These are phyloP conservation scores for Crocodylus rhombifer DNA, from an alignment of 2,797 vertebrate genomes.

Conservation along the genomic window DNA sequence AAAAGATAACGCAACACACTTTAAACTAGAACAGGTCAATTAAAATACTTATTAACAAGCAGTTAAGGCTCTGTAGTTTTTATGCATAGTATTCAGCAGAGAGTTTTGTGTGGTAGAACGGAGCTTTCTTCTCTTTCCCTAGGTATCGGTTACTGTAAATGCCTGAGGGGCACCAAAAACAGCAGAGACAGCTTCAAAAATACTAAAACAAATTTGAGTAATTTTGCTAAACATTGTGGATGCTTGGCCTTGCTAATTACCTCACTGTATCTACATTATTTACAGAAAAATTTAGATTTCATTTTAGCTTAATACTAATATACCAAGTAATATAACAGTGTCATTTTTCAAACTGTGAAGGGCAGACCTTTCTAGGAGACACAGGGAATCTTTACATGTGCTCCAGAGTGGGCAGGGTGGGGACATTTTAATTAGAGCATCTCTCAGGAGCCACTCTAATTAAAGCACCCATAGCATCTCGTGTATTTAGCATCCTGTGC, in stretches of 20 bases:
- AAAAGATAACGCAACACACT: constrained; percentile 57
- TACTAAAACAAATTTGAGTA: neutral
- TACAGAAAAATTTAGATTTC: neutral
- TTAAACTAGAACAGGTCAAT: constrained; percentile 65
- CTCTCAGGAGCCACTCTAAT: too few species aligned
- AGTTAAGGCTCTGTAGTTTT: constrained; percentile 55
- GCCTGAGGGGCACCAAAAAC: neutral
- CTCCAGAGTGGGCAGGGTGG: too few species aligned
- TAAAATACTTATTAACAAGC: constrained; percentile 69
- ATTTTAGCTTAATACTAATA: constrained; percentile 9
- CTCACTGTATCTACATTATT: neutral
- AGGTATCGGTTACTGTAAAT: constrained; percentile 28
- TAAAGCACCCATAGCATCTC: too few species aligned
- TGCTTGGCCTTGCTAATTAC: neutral
- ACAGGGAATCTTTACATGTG: too few species aligned
- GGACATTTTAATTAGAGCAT: too few species aligned
- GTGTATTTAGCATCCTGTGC: too few species aligned
- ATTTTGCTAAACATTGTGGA: constrained; percentile 22
- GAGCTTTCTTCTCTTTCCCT: constrained; percentile 40
- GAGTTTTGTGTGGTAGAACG: neutral
- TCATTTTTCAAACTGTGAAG: neutral
- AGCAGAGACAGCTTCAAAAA: constrained; percentile 49
- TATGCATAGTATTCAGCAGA: constrained; percentile 28
- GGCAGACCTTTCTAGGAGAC: neutral
- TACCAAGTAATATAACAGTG: neutral